These are phyloP conservation scores for Nesoenas mayeri DNA, from an alignment of 2,113 vertebrate genomes.

Conservation along the genomic window DNA sequence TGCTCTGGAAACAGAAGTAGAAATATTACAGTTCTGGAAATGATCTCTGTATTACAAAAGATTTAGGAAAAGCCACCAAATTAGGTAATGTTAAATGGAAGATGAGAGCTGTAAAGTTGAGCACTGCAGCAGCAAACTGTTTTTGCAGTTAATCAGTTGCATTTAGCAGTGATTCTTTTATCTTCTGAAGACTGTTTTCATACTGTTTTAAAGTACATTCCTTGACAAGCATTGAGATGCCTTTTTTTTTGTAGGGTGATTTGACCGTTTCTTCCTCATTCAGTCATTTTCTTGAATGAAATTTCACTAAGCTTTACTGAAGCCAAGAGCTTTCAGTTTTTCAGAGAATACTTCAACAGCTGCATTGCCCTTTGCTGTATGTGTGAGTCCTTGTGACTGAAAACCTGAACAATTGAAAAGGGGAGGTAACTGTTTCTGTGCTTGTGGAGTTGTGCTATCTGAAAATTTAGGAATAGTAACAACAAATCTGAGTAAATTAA, in stretches of 20 bases:
- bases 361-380: not conserved
- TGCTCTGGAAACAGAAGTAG: not conserved
- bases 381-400: not conserved
- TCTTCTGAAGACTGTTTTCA: not conserved
- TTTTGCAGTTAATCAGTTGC: not conserved
- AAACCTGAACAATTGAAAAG: not conserved
- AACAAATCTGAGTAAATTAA: not conserved
- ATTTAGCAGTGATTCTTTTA: not conserved
- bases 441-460: not conserved
- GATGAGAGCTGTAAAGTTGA: not conserved
- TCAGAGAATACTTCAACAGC: not conserved
- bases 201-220: not conserved
- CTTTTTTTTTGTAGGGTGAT: not conserved
- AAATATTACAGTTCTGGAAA: not conserved
- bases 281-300: not conserved
- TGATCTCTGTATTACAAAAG: not conserved
- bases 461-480: not conserved
- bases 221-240: not conserved
- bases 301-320: not conserved
- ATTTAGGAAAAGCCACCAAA: fast-evolving
- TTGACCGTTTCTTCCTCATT: not conserved
- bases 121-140: not conserved
- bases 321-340: not conserved
- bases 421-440: not conserved
- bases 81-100: not conserved